Evolutionary conservation across 1,140 invertebrate genomes (phyloP), one percentile per base, ranked within the genome.

Genomic region (Leptinotarsa undecemlineata): DNA sequence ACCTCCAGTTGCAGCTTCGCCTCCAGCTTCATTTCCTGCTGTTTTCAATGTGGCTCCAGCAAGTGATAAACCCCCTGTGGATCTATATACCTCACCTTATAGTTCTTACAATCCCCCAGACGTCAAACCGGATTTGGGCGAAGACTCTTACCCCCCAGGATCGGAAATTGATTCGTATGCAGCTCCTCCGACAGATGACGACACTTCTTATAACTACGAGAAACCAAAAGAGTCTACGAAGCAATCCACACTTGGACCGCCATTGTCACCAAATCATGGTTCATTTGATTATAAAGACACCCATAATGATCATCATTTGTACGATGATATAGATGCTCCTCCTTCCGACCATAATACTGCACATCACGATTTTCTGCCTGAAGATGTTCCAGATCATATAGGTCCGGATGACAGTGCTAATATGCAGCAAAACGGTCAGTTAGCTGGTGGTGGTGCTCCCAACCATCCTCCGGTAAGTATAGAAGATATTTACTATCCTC

Each of bases 61-160:
- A 62, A 71, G 68, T 62, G 17, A 67, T 48, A 76, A 71, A 64
- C 72, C 77, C 1, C 74, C 78, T 6, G 51, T 33, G 26, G 72
- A 80, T 73, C 64, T 77, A 60, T 81, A 83, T 51, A 63, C 71
- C 66, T 81, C 82, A 14, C 81, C 82, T n/a, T 81, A 77, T 71
- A 79, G 20, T 68, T 82, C 81, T 21, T 82, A 84, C 23, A 81
- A 84, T 76, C 81, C 84, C 74, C 79, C 81, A 42, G 72, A 79
- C 67, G 61, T 76, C 75, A 75, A 78, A 68, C 68, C 76, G 67
- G 72, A 78, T 72, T 64, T 26, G 62, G 20, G 23, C 20, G 74
- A 63, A 21, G 68, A 15, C 8, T 61, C 78, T 21, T 63, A 72
- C 15, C 33, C 70, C 23, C 72, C 71, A 3, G 48, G 19, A 15